Evolutionary conservation across 2,888 invertebrate genomes (phyloP).

Genomic region (Stegophylla sp.): DNA sequence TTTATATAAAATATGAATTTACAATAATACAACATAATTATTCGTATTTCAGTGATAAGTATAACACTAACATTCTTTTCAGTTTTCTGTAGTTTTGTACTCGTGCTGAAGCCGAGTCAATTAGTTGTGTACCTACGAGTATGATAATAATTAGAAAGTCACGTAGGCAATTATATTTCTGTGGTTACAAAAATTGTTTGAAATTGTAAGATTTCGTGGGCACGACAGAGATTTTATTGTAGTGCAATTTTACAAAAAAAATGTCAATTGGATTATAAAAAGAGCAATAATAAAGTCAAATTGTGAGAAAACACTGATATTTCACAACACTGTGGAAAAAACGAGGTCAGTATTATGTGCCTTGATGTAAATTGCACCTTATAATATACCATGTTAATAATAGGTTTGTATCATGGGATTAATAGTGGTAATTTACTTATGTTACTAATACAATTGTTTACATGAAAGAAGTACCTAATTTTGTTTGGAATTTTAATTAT

Average conservation of each 20-base stretch:
- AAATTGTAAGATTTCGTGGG: conserved; percentile 13
- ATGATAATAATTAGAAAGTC: not conserved
- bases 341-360: not conserved
- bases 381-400: not conserved
- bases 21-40: no score
- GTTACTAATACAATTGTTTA: not conserved
- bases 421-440: not conserved
- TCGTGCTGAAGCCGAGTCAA: not conserved
- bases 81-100: not conserved
- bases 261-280: conserved; percentile 12
- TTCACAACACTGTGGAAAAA: not conserved
- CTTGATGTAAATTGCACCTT: no score
- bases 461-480: not conserved
- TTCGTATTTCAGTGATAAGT: no score
- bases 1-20: not conserved
- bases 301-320: not conserved
- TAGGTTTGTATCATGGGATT: not conserved
- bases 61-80: not conserved
- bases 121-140: conserved; percentile 20
- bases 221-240: not conserved
- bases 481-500: not conserved
- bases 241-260: not conserved
- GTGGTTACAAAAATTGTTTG: not conserved
- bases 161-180: conserved; percentile 2
- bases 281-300: not conserved